A percentile compares a stretch with the other conserved stretches of the same genome.
Conservation (phyloP, 2,797 vertebrate species). For the Tamandua tetradactyla region DNA sequence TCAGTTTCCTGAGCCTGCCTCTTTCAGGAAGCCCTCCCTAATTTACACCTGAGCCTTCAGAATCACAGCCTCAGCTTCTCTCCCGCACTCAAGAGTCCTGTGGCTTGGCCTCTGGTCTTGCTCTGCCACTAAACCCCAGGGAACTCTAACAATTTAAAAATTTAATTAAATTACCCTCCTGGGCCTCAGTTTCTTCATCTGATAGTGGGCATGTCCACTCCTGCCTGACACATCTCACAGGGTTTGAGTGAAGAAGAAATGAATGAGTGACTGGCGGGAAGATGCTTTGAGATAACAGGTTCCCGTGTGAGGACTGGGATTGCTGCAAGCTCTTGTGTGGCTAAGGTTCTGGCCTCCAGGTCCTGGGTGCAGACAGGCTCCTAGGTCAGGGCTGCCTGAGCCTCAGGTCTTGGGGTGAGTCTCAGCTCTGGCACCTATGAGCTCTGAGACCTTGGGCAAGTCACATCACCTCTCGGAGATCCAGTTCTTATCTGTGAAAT, state of each 20-base stretch:
- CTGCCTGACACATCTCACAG: neutral
- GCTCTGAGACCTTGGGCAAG: neutral
- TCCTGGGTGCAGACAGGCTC: neutral
- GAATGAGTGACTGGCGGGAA: neutral
- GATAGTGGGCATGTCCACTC: neutral
- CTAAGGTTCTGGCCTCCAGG: neutral
- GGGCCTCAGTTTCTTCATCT: neutral
- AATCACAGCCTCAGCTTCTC: neutral
- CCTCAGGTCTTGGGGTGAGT: neutral
- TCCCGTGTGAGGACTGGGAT: neutral
- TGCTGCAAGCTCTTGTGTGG: neutral
- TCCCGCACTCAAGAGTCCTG: neutral
- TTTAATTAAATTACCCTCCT: fast-evolving
- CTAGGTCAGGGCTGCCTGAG: neutral
- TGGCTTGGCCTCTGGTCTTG: neutral
- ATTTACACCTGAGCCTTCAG: neutral
- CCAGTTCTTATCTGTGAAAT: neutral
- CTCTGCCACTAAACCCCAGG: too few species aligned
- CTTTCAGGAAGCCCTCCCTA: neutral
- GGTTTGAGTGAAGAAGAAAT: neutral
- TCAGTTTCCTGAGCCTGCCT: neutral
- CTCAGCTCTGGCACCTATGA: neutral
- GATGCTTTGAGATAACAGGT: too few species aligned
- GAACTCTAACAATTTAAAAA: neutral
- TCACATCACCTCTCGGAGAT: neutral